Evolutionary conservation across 1,140 invertebrate genomes (phyloP).

Genomic region (Ooceraea biroi): DNA sequence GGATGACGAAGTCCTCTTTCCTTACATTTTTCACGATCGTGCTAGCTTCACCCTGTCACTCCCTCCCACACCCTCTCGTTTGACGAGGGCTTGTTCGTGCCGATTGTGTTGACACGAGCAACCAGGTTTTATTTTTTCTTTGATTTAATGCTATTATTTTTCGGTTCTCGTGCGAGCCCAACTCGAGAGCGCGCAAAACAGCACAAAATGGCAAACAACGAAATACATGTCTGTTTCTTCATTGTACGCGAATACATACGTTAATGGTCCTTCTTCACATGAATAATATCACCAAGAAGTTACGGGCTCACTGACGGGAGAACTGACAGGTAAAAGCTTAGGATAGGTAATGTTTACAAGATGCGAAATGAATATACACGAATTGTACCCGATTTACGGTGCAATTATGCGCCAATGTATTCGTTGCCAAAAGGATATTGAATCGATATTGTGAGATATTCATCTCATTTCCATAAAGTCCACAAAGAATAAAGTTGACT

Average conservation of each 20-base stretch:
- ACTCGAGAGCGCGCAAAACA: not conserved
- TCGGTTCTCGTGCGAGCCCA: not conserved
- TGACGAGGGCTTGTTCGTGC: not conserved
- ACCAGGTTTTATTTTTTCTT: slow-evolving; percentile 31
- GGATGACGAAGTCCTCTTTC: slow-evolving; percentile 55
- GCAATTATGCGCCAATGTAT: too few relatives aligned
- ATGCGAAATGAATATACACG: not conserved
- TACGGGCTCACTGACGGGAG: not conserved
- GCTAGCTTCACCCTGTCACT: not conserved
- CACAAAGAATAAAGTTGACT: too few relatives aligned
- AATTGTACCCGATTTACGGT: too few relatives aligned
- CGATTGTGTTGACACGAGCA: not conserved
- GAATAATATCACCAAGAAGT: not conserved
- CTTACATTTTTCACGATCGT: slow-evolving; percentile 24
- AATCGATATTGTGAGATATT: too few relatives aligned
- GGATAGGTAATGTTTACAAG: not conserved
- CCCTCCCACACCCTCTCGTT: not conserved
- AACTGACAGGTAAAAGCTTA: too few relatives aligned
- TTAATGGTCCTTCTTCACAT: not conserved
- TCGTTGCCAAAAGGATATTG: too few relatives aligned
- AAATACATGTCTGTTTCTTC: not conserved
- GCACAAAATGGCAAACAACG: slow-evolving; percentile 10
- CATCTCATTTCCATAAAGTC: too few relatives aligned
- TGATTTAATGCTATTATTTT: slow-evolving; percentile 13
- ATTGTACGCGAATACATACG: not conserved